Evolutionary conservation across 2,888 invertebrate genomes (phyloP).

Genomic region (Synanthedon formicaeformis): DNA sequence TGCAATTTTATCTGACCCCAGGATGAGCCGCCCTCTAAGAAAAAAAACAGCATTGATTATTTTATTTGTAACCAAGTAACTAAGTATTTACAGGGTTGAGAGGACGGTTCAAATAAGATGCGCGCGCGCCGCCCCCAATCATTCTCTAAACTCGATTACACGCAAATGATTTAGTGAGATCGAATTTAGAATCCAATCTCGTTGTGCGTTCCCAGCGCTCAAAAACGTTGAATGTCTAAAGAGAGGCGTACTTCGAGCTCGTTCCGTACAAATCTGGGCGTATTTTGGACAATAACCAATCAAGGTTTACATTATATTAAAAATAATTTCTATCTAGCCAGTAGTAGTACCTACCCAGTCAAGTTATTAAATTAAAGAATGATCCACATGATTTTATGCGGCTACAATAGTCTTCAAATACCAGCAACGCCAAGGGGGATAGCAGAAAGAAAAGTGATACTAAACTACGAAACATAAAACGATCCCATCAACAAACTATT

Average conservation of each 20-base stretch:
- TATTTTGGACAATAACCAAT: too few species aligned
- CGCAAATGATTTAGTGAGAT: slow-evolving; percentile 65
- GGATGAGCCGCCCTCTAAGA: slow-evolving; percentile 58
- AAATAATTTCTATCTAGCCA: too few species aligned
- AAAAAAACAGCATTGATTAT: slow-evolving; percentile 10
- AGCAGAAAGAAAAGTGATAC: too few species aligned
- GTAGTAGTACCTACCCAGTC: too few species aligned
- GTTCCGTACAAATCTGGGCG: neutral
- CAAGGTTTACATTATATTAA: too few species aligned
- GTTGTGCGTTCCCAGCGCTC: slow-evolving; percentile 22
- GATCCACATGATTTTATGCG: too few species aligned
- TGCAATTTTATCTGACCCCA: slow-evolving; percentile 32
- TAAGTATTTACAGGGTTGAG: slow-evolving; percentile 33
- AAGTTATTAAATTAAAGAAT: too few species aligned
- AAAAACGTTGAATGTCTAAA: neutral
- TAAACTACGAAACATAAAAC: too few species aligned
- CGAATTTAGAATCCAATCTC: slow-evolving; percentile 56
- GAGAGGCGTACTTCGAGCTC: neutral
- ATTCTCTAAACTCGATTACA: slow-evolving; percentile 65
- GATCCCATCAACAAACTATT: too few species aligned
- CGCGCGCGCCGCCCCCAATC: slow-evolving; percentile 57
- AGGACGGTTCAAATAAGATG: slow-evolving; percentile 58
- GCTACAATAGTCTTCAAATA: too few species aligned
- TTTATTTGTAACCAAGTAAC: slow-evolving; percentile 3
- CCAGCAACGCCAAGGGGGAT: too few species aligned